A percentile compares a stretch with the other conserved stretches of the same genome.
Evolutionary conservation across 1,140 invertebrate species (phyloP).

Genomic region (Calycopis cecrops): DNA sequence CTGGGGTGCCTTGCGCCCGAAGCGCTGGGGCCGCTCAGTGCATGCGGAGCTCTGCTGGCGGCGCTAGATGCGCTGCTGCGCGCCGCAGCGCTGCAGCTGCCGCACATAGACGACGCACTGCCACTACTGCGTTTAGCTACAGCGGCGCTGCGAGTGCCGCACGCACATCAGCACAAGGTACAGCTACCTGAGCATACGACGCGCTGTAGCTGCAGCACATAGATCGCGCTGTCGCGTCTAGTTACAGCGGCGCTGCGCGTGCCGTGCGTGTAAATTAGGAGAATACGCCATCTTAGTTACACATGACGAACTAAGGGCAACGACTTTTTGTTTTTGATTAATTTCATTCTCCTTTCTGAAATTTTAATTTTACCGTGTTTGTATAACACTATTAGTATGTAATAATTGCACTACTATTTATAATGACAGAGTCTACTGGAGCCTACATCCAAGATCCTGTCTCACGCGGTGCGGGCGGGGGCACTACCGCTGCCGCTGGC

Average conservation of each 20-base stretch:
- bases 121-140: constrained; percentile 90
- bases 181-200: too few relatives aligned
- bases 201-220: too few relatives aligned
- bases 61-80: constrained; percentile 91
- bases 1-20: constrained; percentile 94
- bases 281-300: too few relatives aligned
- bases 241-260: too few relatives aligned
- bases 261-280: too few relatives aligned
- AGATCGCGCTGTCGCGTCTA: too few relatives aligned
- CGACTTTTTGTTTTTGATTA: too few relatives aligned
- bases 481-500: constrained; percentile 89
- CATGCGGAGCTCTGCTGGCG: constrained; percentile 87
- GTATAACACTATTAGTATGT: too few relatives aligned
- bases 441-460: constrained; percentile 96
- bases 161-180: constrained; percentile 87
- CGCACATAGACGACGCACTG: constrained; percentile 83
- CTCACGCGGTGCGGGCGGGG: constrained; percentile 92
- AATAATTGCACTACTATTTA: neutral
- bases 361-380: too few relatives aligned
- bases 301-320: too few relatives aligned
- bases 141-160: constrained; percentile 89
- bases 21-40: constrained; percentile 82
- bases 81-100: constrained; percentile 83
- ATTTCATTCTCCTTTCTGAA: too few relatives aligned
- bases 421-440: constrained; percentile 82